Conservation (phyloP, 1,140 invertebrate genomes). For the Steinernema khuongi region DNA sequence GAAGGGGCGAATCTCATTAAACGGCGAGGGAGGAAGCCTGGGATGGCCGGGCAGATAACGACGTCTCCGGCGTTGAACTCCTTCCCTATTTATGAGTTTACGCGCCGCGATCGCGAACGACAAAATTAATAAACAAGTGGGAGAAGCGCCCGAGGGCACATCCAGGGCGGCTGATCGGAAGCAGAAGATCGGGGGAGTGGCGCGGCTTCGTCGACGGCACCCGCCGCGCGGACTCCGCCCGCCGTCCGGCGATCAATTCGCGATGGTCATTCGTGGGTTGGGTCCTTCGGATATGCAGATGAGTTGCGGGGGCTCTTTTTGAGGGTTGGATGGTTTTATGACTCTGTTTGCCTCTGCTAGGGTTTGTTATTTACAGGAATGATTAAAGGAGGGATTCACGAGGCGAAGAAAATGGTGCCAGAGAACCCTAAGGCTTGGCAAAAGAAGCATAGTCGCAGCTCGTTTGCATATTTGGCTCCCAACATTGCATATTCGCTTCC, state of each 20-base stretch:
- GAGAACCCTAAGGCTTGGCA: no score
- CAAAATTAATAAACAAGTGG: conserved; percentile 11
- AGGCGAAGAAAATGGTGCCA: no score
- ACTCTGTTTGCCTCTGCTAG: no score
- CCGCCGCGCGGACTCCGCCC: not conserved
- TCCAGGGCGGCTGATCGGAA: not conserved
- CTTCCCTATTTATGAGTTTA: conserved; percentile 2
- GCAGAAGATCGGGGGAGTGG: not conserved
- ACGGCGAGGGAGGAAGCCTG: not conserved
- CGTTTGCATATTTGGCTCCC: no score
- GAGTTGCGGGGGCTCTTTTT: no score
- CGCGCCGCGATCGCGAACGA: not conserved
- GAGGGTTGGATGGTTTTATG: no score
- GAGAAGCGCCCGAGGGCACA: not conserved
- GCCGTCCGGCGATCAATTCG: conserved; percentile 8
- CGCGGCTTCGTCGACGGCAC: not conserved
- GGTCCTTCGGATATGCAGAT: no score
- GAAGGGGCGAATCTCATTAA: not conserved
- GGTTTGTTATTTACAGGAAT: no score
- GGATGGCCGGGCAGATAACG: not conserved
- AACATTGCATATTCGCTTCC: no score
- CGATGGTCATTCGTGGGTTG: not conserved
- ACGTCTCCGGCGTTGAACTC: not conserved
- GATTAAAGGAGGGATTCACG: no score
- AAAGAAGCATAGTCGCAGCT: no score